A percentile compares a stretch with the other conserved stretches of the same genome.
These are phyloP conservation scores for Pseudomugil gertrudae DNA, from an alignment of 2,797 vertebrate genomes.

Conservation along the genomic window DNA sequence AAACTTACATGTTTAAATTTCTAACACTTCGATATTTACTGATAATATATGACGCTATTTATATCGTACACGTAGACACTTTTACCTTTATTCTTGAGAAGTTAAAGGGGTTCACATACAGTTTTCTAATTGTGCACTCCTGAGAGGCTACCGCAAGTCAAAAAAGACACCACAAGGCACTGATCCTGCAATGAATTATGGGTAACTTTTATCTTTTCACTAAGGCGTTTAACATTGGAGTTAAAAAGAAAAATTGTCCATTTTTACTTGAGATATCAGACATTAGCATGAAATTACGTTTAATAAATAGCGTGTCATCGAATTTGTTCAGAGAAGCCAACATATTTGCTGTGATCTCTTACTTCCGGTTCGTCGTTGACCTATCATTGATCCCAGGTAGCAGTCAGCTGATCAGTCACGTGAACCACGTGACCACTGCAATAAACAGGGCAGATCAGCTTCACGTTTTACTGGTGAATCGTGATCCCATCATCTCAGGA, in stretches of 20 bases:
- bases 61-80: neutral
- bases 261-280: neutral
- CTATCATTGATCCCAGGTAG: slow-evolving; percentile 2
- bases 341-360: slow-evolving; percentile 1
- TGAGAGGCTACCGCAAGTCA: neutral
- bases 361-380: neutral
- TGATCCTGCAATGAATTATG: slow-evolving; percentile 46
- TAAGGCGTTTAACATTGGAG: neutral
- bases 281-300: neutral
- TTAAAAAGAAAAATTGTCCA: neutral
- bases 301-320: fast-evolving
- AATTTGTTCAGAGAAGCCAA: neutral
- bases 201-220: slow-evolving; percentile 12
- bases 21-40: neutral
- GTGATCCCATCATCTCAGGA: too few relatives aligned
- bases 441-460: too few relatives aligned
- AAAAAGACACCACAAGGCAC: fast-evolving
- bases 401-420: slow-evolving; percentile 35
- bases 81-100: neutral
- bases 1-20: fast-evolving
- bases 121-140: neutral
- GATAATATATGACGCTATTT: fast-evolving
- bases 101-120: neutral
- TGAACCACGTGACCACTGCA: slow-evolving; percentile 1
- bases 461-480: too few relatives aligned